Base-by-base conservation (phyloP, 1,140 invertebrate species). In the Eurytemora carolleeae region DNA sequence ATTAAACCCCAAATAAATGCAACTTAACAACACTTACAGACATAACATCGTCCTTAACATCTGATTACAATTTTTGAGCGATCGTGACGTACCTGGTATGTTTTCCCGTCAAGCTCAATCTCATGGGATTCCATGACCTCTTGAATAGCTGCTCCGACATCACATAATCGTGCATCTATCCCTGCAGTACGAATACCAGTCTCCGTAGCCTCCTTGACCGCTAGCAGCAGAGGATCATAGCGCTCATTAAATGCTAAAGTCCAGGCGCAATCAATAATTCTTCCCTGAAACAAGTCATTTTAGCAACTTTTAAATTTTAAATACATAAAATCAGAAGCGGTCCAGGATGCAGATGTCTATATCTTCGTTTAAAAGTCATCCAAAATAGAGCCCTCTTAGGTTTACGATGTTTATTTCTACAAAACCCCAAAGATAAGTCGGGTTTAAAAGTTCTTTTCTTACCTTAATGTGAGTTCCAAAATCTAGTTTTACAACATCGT, bases 91-190 rank as follows among this genome's bases (percentile, higher is more conserved):
- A 44, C 31, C 75, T 83, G 89, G 75, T 95, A 96, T 23, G 84
- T 86, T 77, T 96, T 95, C 24, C 96, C 95, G 76, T 98, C 88
- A 20, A 99, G 70, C 74, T 98, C 94, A 1, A 99, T 82, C 77
- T 99, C 96, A 76, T 98, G 96, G 0, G 91, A 96, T 69, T 98
- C 96, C 96, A 99, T 99, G 0, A 94, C 90, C 76, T 99, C 95
- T 72, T 99, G 94, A 69, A 99, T 93, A 2, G 88, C 87, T 68
- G 89, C 87, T 18, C 96, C 96, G 67, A 99, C 85, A 70, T 99
- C 95, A 74, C 94, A 97, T 55, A 99, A 77, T 68, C 89, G 81
- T 0, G 94, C 96, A 75, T 99, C 96, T 67, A 99, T 95, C 56
- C 96, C 95, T 19, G 90, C 86, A 66, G 82, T 77, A 77, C 80